A percentile compares a stretch with the other conserved stretches of the same genome.
phyloP scores from a whole-genome alignment of 2,888 invertebrate genomes.

The Heliconius sara region DNA sequence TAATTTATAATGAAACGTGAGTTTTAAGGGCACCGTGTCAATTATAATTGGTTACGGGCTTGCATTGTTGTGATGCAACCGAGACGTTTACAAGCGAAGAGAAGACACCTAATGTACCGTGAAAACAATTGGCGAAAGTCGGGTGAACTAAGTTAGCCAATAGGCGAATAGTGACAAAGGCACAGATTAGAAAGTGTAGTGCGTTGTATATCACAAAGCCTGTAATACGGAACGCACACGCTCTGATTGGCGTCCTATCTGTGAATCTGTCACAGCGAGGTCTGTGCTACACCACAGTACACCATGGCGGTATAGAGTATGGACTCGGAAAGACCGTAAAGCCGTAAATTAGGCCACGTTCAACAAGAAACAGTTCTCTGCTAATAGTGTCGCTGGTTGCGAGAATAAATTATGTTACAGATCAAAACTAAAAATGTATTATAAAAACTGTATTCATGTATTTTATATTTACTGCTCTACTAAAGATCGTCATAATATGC shows the following conservation, averaged over 20 bases:
- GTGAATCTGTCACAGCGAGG: constrained; percentile 72
- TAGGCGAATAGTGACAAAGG: constrained; percentile 80
- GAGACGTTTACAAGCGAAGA: constrained; percentile 68
- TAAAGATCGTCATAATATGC: background rate
- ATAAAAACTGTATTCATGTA: constrained; percentile 23
- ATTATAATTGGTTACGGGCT: constrained; percentile 42
- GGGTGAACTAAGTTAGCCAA: constrained; percentile 77
- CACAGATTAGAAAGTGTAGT: constrained; percentile 83
- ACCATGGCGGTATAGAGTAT: constrained; percentile 45
- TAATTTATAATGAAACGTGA: constrained; percentile 37
- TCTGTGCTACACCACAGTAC: constrained; percentile 41
- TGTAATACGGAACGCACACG: constrained; percentile 77
- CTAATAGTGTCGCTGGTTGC: constrained; percentile 38
- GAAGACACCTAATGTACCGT: constrained; percentile 77
- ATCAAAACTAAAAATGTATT: constrained; percentile 13
- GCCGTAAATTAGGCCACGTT: constrained; percentile 35
- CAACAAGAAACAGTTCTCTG: constrained; percentile 43
- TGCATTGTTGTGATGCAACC: constrained; percentile 64
- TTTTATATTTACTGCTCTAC: constrained; percentile 8
- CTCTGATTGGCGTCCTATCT: constrained; percentile 82
- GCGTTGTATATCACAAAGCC: constrained; percentile 77
- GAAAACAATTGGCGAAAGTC: constrained; percentile 84
- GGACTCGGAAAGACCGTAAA: no score
- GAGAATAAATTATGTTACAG: constrained; percentile 6
- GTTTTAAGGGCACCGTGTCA: constrained; percentile 46